Conservation (phyloP, 2,113 vertebrate species). For the Caretta caretta region DNA sequence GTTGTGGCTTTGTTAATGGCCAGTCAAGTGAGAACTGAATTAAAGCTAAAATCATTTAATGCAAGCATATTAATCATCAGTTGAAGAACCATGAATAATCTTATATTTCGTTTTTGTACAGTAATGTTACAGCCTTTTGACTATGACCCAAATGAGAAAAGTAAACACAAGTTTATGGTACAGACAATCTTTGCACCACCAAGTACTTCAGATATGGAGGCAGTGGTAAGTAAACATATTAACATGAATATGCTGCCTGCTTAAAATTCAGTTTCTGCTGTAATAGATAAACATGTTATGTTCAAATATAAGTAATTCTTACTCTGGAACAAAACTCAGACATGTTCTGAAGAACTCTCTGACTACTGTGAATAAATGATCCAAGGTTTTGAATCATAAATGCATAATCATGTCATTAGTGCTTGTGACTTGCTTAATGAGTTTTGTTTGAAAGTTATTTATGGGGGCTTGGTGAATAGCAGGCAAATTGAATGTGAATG, state of each 20-base stretch:
- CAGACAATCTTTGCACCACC: constrained; percentile 97
- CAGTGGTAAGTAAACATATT: constrained; percentile 88
- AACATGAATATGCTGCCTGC: background rate
- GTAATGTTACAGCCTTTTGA: constrained; percentile 99
- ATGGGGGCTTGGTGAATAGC: background rate
- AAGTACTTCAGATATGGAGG: constrained; percentile 92
- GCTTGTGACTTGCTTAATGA: background rate
- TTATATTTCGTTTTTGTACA: constrained; percentile 71
- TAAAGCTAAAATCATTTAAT: background rate
- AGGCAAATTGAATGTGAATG: background rate
- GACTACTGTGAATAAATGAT: background rate
- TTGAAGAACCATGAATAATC: background rate
- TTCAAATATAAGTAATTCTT: background rate
- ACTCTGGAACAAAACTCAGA: background rate
- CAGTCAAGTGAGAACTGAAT: background rate
- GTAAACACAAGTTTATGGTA: constrained; percentile 99
- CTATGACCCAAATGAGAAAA: constrained; percentile 99
- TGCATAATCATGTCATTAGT: background rate
- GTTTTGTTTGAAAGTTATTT: background rate
- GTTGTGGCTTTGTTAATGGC: background rate
- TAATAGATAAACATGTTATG: background rate
- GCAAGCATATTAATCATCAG: background rate
- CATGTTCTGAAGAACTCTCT: background rate
- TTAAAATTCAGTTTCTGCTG: background rate
- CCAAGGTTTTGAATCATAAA: background rate